phyloP scores from a whole-genome alignment of 2,113 vertebrate species.

The Lophotis ruficrista region DNA sequence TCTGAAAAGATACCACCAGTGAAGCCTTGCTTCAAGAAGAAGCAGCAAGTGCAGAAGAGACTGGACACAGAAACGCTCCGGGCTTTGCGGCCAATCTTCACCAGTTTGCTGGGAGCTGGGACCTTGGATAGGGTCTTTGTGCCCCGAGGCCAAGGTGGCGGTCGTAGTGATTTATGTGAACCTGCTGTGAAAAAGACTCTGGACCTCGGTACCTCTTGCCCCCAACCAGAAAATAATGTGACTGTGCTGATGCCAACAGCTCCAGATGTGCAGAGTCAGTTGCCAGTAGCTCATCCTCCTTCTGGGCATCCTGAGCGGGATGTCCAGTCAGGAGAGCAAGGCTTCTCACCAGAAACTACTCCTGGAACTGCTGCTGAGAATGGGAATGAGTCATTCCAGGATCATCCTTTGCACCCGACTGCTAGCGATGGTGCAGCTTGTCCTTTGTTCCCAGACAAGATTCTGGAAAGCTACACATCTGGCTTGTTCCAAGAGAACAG shows the following conservation, averaged over 20 bases:
- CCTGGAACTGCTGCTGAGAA: constrained; percentile 63
- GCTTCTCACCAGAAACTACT: constrained; percentile 70
- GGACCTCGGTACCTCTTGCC: constrained; percentile 79
- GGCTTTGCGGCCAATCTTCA: constrained; percentile 89
- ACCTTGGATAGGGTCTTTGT: constrained; percentile 90
- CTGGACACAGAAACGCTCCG: constrained; percentile 87
- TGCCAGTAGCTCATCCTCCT: constrained; percentile 61
- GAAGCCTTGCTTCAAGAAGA: constrained; percentile 98
- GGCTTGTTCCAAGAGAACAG: constrained; percentile 75
- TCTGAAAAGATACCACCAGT: constrained; percentile 89
- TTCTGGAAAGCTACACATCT: constrained; percentile 81
- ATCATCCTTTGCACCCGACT: constrained; percentile 72
- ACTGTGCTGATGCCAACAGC: constrained; percentile 71
- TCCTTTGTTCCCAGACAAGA: constrained; percentile 81
- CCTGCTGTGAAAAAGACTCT: constrained; percentile 85
- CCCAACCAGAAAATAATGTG: constrained; percentile 76
- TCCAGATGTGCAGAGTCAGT: constrained; percentile 52
- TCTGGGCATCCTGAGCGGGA: constrained; percentile 65
- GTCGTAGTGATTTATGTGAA: constrained; percentile 81
- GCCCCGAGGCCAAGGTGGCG: constrained; percentile 76
- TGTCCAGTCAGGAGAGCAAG: constrained; percentile 66
- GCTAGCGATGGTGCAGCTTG: constrained; percentile 70
- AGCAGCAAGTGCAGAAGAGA: constrained; percentile 87
- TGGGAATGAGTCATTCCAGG: constrained; percentile 73
- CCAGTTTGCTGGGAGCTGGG: constrained; percentile 85